These are phyloP conservation scores for Enteromius mattozi DNA, from an alignment of 2,797 vertebrate species.

Conservation along the genomic window DNA sequence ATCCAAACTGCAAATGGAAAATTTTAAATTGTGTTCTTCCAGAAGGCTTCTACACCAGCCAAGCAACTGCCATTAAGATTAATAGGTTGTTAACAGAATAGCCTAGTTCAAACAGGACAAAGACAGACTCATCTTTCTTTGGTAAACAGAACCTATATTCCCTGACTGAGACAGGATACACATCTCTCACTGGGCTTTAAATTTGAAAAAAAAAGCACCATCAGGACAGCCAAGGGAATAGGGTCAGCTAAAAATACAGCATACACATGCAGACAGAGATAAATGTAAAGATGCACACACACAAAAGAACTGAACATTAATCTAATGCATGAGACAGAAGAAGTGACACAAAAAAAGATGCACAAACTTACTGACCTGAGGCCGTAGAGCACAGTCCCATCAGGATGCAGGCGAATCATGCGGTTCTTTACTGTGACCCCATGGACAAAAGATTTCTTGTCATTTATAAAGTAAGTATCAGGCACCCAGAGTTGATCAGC, in stretches of 20 bases:
- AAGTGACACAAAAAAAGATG: too few species aligned
- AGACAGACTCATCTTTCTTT: conserved; percentile 45
- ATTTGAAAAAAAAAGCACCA: conserved; percentile 50
- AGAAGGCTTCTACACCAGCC: neutral
- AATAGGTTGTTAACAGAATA: conserved; percentile 3
- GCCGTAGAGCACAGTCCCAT: conserved; percentile 92
- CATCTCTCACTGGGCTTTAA: conserved; percentile 32
- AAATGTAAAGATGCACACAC: conserved; percentile 15
- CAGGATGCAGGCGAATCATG: conserved; percentile 94
- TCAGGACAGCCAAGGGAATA: conserved; percentile 14
- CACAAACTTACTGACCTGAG: conserved; percentile 80
- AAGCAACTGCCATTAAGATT: conserved; percentile 4
- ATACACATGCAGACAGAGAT: conserved; percentile 26
- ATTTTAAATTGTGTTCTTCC: neutral
- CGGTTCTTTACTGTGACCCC: conserved; percentile 95
- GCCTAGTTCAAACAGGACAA: conserved; percentile 28
- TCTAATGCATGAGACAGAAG: neutral
- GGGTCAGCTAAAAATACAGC: conserved; percentile 33
- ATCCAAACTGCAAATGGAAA: too few species aligned
- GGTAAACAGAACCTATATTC: conserved; percentile 24
- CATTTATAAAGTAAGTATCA: conserved; percentile 95
- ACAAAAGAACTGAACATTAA: neutral
- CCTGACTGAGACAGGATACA: conserved; percentile 42
- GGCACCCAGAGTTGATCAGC: conserved; percentile 95
- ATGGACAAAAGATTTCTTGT: conserved; percentile 96